Conservation (phyloP, 1,140 invertebrate genomes). For the Leptinotarsa lineolata region DNA sequence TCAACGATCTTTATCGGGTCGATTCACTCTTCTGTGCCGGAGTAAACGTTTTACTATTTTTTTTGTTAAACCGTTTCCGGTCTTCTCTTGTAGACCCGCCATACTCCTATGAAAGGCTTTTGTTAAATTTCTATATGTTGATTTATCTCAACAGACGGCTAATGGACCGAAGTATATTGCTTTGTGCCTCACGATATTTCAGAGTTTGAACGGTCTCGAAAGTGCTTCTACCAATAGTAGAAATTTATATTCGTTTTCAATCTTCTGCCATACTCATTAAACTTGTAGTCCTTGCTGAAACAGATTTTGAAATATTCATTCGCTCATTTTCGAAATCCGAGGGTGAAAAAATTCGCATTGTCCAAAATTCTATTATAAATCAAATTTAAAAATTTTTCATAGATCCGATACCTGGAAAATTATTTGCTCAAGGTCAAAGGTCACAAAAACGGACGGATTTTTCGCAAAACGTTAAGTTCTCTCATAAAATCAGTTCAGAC, state of each 20-base stretch:
- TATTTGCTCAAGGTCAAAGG: no score
- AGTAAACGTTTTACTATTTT: neutral
- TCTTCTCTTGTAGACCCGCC: neutral
- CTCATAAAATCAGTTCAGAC: no score
- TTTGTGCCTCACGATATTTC: neutral
- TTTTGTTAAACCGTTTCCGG: neutral
- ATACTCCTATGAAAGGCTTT: neutral
- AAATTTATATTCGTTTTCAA: conserved; percentile 3
- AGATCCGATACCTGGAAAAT: no score
- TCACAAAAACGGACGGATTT: no score
- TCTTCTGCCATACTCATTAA: neutral
- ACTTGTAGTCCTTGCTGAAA: neutral
- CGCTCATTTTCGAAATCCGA: no score
- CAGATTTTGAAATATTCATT: no score
- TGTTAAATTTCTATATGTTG: conserved; percentile 1
- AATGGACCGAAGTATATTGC: conserved; percentile 3
- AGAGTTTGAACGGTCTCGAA: neutral
- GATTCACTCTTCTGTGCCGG: neutral
- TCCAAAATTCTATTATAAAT: no score
- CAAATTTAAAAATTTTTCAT: no score
- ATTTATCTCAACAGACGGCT: conserved; percentile 5
- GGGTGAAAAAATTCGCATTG: no score
- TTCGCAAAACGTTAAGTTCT: no score
- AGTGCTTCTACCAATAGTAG: neutral
- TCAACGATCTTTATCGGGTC: no score